These are phyloP conservation scores for Neodon shergylaensis DNA, from an alignment of 2,113 vertebrate species.

Conservation along the genomic window DNA sequence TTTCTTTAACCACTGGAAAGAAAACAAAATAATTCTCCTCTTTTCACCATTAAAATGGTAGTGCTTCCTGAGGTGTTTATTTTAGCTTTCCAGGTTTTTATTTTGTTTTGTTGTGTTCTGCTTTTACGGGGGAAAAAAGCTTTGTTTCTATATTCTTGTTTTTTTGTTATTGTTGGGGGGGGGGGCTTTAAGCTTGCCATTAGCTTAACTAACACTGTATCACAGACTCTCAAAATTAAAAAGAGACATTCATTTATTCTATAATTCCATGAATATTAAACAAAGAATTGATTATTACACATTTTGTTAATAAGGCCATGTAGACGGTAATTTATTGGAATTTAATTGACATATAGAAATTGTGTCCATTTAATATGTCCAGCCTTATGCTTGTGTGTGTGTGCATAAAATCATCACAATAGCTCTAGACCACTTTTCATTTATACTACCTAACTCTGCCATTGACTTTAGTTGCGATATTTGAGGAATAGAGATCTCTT, in stretches of 20 bases:
- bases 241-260: not conserved
- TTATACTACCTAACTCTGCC: not conserved
- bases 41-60: constrained; percentile 1
- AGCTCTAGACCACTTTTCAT: not conserved
- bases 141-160: constrained; percentile 7
- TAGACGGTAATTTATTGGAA: not conserved
- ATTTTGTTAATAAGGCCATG: not conserved
- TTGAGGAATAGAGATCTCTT: not conserved
- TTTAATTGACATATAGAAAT: not conserved
- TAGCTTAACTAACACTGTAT: not conserved
- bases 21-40: constrained; percentile 42
- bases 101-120: not conserved
- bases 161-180: too few species aligned
- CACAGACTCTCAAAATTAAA: not conserved
- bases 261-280: not conserved
- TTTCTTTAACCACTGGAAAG: constrained; percentile 29
- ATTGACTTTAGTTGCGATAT: not conserved
- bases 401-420: not conserved
- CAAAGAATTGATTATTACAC: not conserved
- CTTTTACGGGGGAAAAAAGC: not conserved
- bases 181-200: not conserved
- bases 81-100: not conserved
- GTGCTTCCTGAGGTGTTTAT: not conserved
- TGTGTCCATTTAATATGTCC: not conserved
- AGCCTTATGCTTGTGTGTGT: not conserved